A percentile compares a stretch with the other conserved stretches of the same genome.
Conservation (phyloP, 2,113 vertebrate species). For the Xyrauchen texanus region DNA sequence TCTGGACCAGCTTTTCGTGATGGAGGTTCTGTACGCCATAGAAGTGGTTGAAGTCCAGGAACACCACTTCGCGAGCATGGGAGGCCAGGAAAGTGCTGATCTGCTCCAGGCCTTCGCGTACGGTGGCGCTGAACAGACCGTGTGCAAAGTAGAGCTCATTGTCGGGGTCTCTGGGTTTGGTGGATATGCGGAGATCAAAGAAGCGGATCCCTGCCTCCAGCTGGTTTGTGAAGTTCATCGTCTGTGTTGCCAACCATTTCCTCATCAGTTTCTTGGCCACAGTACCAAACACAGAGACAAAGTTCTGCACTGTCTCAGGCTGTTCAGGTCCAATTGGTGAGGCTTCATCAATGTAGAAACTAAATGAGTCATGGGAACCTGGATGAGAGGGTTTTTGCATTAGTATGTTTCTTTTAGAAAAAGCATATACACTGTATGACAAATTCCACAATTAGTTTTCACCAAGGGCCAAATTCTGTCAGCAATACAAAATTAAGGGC, state of each 20-base stretch:
- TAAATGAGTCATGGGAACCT: constrained; percentile 98
- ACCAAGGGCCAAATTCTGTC: no score
- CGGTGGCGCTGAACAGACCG: constrained; percentile 96
- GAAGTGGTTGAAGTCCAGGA: constrained; percentile 99
- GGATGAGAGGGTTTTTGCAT: constrained; percentile 48
- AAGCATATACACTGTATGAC: no score
- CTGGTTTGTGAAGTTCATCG: constrained; percentile 94
- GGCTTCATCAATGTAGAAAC: constrained; percentile 97
- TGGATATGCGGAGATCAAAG: constrained; percentile 97
- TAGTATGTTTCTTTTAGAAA: not conserved
- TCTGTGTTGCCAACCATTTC: constrained; percentile 97
- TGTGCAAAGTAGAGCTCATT: constrained; percentile 97
- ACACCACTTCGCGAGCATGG: constrained; percentile 89
- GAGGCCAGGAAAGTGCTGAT: constrained; percentile 87
- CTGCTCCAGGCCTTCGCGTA: constrained; percentile 93
- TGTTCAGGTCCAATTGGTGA: constrained; percentile 96
- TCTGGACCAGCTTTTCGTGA: constrained; percentile 95
- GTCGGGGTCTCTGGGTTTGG: constrained; percentile 94
- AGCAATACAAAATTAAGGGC: no score
- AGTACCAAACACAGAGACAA: constrained; percentile 95
- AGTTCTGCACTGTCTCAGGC: constrained; percentile 96
- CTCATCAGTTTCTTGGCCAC: constrained; percentile 98
- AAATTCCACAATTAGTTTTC: no score
- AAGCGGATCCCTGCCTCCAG: constrained; percentile 92
- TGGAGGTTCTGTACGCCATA: constrained; percentile 96